Conservation (phyloP, 1,140 invertebrate genomes). For the Stenopsyche tienmushanensis region DNA sequence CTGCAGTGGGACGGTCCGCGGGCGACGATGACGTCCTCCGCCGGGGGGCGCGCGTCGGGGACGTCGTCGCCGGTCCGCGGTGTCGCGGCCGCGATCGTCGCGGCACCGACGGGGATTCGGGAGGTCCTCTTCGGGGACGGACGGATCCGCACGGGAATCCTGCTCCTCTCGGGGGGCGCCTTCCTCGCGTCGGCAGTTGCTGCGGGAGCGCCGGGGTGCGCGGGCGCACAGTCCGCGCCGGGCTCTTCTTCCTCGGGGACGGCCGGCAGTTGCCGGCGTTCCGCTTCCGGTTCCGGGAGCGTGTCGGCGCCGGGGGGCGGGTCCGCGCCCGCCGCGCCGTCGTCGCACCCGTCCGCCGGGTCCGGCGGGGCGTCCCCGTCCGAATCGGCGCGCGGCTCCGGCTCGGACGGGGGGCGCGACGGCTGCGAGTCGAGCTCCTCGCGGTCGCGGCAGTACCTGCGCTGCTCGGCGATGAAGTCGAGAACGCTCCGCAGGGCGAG, state of each 20-base stretch:
- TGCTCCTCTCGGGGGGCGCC: conserved; percentile 54
- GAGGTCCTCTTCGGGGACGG: conserved; percentile 22
- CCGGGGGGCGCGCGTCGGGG: not conserved
- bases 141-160: conserved; percentile 47
- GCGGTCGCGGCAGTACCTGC: conserved; percentile 64
- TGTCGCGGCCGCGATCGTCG: conserved; percentile 42
- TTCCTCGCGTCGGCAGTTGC: conserved; percentile 69
- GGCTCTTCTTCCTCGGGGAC: conserved; percentile 64
- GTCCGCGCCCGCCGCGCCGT: no score
- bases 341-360: no score
- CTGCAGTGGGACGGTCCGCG: conserved; percentile 50
- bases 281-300: conserved; percentile 50
- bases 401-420: conserved; percentile 56
- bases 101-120: conserved; percentile 35
- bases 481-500: conserved; percentile 71
- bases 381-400: no score
- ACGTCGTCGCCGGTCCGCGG: no score
- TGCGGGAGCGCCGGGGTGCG: conserved; percentile 63
- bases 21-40: conserved; percentile 43
- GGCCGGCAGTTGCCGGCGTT: conserved; percentile 53
- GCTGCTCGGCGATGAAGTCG: conserved; percentile 74
- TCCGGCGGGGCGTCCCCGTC: no score
- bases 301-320: no score
- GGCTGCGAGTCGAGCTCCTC: conserved; percentile 60
- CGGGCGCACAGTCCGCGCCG: conserved; percentile 38